Base-by-base conservation (phyloP, 2,113 vertebrate species). In the Donacobius atricapilla region DNA sequence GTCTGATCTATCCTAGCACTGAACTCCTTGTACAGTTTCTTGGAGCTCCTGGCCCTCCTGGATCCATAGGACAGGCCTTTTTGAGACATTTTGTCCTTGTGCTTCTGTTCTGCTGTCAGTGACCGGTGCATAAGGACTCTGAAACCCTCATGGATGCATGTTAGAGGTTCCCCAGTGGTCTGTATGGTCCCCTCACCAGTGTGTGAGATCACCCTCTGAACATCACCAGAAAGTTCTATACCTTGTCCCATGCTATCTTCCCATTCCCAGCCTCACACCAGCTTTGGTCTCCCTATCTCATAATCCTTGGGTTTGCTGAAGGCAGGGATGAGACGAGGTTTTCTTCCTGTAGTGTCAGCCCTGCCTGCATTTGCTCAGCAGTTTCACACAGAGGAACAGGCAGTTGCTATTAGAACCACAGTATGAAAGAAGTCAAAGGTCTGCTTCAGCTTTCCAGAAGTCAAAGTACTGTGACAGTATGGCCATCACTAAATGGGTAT, bases 181-280 rank as follows among this genome's bases (percentile, higher is more conserved):
- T 11, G 3, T 18, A 16, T 25, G 24, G 51, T 70, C 22, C 21
- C 14, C 33, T 50, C 5, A 45, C 17, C 1, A 0, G 7, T 14
- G 35, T 58, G 22, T 58, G 15, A 71, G 16, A 47, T 63, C 42
- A 75, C 11, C 4, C 35, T 85, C 85, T 64, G 65, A 78, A 33
- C 15, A 63, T 31, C 39, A 44, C 17, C 57, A 60, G 40, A 53
- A 60, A 80, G 48, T 28, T 64, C 56, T 58, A 35, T 9, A 31
- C 23, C 6, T 11, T 20, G 17, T 71, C 23, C 60, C 44, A 11
- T 24, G 3, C 4, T 48, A 10, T 42, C 23, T 51, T 60, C 58
- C 40, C 31, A 51, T 35, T 15, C 16, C 4, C 58, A 81, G 39
- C 33, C 37, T 66, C 30, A 27, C 25, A 71, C 33, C 21, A 72